Evolutionary conservation across 2,797 vertebrate genomes (phyloP).

Genomic region (Crenichthys baileyi): DNA sequence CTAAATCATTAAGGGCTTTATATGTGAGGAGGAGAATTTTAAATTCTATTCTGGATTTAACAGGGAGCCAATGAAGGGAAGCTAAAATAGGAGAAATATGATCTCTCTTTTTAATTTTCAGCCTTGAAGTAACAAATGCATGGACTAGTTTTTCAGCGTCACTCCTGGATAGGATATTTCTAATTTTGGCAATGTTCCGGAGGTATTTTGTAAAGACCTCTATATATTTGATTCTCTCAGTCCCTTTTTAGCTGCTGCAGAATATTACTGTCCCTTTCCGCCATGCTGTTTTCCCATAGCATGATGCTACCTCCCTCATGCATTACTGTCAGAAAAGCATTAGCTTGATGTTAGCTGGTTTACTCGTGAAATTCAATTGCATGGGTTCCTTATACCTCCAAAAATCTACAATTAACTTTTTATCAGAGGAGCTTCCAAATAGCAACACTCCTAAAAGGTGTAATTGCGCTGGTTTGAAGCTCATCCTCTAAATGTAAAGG

Average conservation of each 20-base stretch:
- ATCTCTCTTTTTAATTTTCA: too few species aligned
- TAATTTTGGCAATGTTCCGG: too few species aligned
- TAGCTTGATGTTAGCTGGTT: not conserved
- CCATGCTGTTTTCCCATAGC: not conserved
- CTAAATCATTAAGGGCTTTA: too few species aligned
- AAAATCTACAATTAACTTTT: not conserved
- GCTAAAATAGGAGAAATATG: too few species aligned
- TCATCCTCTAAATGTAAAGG: not conserved
- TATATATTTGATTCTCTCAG: not conserved
- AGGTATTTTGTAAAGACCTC: conserved; percentile 2
- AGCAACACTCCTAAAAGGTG: not conserved
- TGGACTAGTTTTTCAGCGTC: too few species aligned
- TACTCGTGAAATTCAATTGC: not conserved
- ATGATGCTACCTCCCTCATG: not conserved
- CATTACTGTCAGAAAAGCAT: not conserved
- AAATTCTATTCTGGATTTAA: too few species aligned
- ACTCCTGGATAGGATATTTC: too few species aligned
- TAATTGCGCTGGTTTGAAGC: not conserved
- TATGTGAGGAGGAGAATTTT: too few species aligned
- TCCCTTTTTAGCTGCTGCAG: not conserved
- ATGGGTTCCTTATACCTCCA: not conserved
- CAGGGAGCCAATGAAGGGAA: too few species aligned
- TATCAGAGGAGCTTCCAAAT: not conserved
- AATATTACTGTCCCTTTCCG: not conserved
- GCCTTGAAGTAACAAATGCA: too few species aligned